A percentile compares a stretch with the other conserved stretches of the same genome.
Conservation (phyloP, 2,888 invertebrate species). For the Parnassius orleans region DNA sequence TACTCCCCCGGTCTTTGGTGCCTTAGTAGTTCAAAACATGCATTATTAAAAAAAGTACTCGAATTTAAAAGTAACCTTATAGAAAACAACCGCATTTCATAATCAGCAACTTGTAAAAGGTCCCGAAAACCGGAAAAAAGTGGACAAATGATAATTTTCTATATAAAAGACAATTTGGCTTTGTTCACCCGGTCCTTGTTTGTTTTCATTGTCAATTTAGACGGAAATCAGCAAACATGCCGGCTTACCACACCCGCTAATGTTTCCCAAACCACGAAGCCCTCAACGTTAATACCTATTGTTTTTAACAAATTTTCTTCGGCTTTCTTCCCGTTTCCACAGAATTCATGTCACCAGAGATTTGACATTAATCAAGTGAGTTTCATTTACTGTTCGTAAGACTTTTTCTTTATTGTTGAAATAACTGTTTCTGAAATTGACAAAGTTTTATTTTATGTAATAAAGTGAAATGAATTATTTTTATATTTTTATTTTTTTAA, state of each 20-base stretch:
- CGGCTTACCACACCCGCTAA: not conserved
- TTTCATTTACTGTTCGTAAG: conserved; percentile 5
- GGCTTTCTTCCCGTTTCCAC: conserved; percentile 4
- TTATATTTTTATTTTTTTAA: too few species aligned
- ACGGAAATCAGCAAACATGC: conserved; percentile 11
- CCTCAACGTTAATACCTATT: conserved; percentile 12
- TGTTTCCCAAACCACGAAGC: not conserved
- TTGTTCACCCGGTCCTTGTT: conserved; percentile 1
- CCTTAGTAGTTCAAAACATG: too few species aligned
- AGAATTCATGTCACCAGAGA: conserved; percentile 16
- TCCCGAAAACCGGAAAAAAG: not conserved
- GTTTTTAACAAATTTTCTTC: conserved; percentile 21
- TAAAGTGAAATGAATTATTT: too few species aligned
- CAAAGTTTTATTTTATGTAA: too few species aligned
- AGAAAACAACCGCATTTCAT: not conserved
- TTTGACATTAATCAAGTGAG: conserved; percentile 20
- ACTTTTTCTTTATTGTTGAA: conserved; percentile 18
- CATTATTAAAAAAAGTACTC: not conserved
- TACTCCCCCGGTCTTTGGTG: too few species aligned
- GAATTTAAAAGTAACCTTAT: not conserved
- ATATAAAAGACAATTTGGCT: conserved; percentile 17
- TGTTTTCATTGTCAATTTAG: conserved; percentile 18
- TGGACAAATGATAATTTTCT: conserved; percentile 6
- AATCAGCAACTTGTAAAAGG: conserved; percentile 1
- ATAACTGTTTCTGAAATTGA: not conserved